Percentiles rank a stretch among this genome's conserved stretches.
Evolutionary conservation across 1,140 invertebrate species (phyloP).

Genomic region (Leptinotarsa defecta): DNA sequence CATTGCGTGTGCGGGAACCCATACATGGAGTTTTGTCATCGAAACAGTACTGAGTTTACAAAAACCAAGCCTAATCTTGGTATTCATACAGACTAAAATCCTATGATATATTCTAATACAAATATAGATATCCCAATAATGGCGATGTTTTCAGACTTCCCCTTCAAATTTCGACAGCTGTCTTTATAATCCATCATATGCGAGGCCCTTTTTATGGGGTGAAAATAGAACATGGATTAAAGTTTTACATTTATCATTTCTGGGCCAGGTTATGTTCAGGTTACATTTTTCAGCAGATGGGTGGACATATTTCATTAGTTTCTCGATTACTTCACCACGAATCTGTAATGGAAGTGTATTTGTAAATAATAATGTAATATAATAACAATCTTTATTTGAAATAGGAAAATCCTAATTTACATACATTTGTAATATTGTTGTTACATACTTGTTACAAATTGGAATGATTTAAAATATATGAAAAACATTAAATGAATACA

Average conservation of each 20-base stretch:
- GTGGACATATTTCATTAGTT: neutral
- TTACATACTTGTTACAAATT: no score
- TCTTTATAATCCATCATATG: constrained; percentile 30
- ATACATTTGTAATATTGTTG: no score
- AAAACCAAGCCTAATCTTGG: neutral
- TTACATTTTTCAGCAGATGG: constrained; percentile 4
- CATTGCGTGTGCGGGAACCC: no score
- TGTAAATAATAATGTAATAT: neutral
- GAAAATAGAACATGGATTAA: constrained; percentile 22
- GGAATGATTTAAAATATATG: no score
- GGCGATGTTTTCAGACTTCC: constrained; percentile 26
- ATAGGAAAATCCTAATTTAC: no score
- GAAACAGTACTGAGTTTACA: neutral
- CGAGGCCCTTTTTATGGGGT: constrained; percentile 27
- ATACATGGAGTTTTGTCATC: no score
- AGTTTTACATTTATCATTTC: constrained; percentile 28
- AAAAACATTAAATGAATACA: no score
- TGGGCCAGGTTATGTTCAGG: neutral
- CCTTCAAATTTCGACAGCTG: constrained; percentile 28
- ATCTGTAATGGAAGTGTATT: no score
- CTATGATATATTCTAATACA: constrained; percentile 5
- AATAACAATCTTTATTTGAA: no score
- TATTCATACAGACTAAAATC: constrained; percentile 7
- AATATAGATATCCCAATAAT: constrained; percentile 32
- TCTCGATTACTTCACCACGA: neutral